These are phyloP conservation scores for Loripinus fragilis DNA, from an alignment of 2,888 invertebrate species.

Conservation along the genomic window DNA sequence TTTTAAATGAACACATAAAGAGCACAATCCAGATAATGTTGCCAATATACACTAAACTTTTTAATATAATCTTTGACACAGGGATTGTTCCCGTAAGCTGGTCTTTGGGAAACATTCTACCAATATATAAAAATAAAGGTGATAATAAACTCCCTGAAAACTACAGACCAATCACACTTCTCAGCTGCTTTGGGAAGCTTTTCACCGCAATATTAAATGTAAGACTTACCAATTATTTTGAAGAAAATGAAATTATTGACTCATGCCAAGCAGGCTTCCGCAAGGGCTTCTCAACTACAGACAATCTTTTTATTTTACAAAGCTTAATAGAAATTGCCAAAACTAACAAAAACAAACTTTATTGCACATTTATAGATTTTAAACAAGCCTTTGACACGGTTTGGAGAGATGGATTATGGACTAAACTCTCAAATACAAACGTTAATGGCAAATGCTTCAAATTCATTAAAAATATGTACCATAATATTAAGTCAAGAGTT, in stretches of 20 bases:
- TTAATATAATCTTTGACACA: constrained; percentile 12
- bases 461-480: constrained; percentile 13
- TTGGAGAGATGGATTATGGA: constrained; percentile 12
- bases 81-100: constrained; percentile 22
- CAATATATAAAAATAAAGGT: constrained; percentile 26
- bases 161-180: constrained; percentile 15
- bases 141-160: constrained; percentile 2
- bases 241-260: neutral
- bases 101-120: no score
- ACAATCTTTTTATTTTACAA: constrained; percentile 16
- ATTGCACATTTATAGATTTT: constrained; percentile 17
- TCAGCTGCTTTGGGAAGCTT: constrained; percentile 19
- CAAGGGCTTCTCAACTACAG: neutral
- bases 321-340: constrained; percentile 14
- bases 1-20: constrained; percentile 19
- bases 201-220: constrained; percentile 10
- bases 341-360: constrained; percentile 18
- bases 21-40: neutral
- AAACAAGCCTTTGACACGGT: constrained; percentile 16
- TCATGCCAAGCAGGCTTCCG: neutral
- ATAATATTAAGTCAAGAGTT: neutral
- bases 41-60: constrained; percentile 11
- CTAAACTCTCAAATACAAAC: neutral
- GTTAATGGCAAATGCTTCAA: constrained; percentile 21
- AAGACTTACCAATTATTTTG: constrained; percentile 16